These are phyloP conservation scores for Prionailurus bengalensis DNA, from an alignment of 2,113 vertebrate species.

Conservation along the genomic window DNA sequence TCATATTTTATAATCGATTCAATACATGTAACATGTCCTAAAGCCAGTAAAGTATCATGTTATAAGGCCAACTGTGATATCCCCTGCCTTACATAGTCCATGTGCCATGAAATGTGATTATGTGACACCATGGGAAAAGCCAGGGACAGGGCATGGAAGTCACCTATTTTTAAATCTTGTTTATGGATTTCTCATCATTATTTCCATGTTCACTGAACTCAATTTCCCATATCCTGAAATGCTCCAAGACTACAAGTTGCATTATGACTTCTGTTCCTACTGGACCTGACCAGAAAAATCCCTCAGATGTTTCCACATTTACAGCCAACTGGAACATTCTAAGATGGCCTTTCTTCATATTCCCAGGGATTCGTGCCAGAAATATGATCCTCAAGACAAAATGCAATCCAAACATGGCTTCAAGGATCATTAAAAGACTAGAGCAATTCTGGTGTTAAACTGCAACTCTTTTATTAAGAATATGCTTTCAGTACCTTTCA, in stretches of 20 bases:
- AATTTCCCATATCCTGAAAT: slow-evolving; percentile 84
- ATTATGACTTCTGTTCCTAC: slow-evolving; percentile 76
- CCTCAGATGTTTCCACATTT: slow-evolving; percentile 83
- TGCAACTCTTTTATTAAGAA: background rate
- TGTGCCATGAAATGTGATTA: slow-evolving; percentile 26
- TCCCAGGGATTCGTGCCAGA: slow-evolving; percentile 86
- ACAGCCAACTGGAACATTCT: slow-evolving; percentile 84
- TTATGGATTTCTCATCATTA: slow-evolving; percentile 84
- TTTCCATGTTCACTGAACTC: slow-evolving; percentile 83
- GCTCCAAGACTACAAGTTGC: slow-evolving; percentile 75
- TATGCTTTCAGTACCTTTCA: background rate
- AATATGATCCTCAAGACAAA: slow-evolving; percentile 79
- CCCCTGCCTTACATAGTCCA: background rate
- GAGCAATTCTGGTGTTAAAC: slow-evolving; percentile 64
- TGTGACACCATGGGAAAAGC: slow-evolving; percentile 84
- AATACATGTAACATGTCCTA: background rate
- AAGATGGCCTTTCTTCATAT: slow-evolving; percentile 83
- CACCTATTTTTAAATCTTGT: slow-evolving; percentile 87
- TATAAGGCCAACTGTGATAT: background rate
- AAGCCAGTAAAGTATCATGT: background rate
- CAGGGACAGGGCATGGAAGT: slow-evolving; percentile 74
- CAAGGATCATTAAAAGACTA: slow-evolving; percentile 75
- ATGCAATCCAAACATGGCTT: slow-evolving; percentile 78
- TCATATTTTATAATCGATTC: slow-evolving; percentile 46
- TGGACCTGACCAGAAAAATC: slow-evolving; percentile 81